These are phyloP conservation scores for Otocyon megalotis DNA, from an alignment of 2,113 vertebrate genomes.

Conservation along the genomic window DNA sequence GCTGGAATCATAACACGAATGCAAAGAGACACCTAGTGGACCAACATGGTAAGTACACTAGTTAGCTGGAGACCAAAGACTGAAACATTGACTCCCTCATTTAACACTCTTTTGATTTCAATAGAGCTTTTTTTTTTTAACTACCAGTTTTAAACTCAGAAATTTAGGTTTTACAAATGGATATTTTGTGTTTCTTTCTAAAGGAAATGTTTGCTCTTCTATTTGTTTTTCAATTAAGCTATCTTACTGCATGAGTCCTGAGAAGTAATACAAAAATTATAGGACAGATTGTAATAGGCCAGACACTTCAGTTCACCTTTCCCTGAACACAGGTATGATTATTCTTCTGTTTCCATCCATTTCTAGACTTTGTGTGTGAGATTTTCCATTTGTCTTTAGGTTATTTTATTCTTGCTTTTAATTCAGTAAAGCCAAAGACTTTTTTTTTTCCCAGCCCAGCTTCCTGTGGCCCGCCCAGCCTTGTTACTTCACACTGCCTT, in stretches of 20 bases:
- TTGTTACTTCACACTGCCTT: not conserved
- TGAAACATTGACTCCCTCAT: not conserved
- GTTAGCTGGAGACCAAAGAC: not conserved
- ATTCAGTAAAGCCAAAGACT: not conserved
- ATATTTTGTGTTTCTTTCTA: not conserved
- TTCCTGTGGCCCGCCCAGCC: conserved; percentile 24
- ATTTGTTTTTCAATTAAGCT: not conserved
- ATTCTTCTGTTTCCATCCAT: conserved; percentile 37
- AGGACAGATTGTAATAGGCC: not conserved
- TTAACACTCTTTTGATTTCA: not conserved
- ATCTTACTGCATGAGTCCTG: not conserved
- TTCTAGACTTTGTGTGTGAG: not conserved
- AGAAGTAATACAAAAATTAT: not conserved
- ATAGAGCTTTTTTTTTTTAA: not conserved
- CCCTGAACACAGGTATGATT: not conserved
- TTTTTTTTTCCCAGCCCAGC: conserved; percentile 34
- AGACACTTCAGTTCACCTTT: not conserved
- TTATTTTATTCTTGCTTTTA: conserved; percentile 55
- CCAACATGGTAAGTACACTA: not conserved
- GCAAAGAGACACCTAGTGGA: conserved; percentile 60
- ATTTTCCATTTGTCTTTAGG: conserved; percentile 68
- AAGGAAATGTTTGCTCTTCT: not conserved
- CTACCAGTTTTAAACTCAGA: not conserved
- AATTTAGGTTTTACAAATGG: conserved; percentile 8
- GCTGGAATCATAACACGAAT: not conserved